Conservation (phyloP, 2,888 invertebrate species). For the Orthonevra nobilis region DNA sequence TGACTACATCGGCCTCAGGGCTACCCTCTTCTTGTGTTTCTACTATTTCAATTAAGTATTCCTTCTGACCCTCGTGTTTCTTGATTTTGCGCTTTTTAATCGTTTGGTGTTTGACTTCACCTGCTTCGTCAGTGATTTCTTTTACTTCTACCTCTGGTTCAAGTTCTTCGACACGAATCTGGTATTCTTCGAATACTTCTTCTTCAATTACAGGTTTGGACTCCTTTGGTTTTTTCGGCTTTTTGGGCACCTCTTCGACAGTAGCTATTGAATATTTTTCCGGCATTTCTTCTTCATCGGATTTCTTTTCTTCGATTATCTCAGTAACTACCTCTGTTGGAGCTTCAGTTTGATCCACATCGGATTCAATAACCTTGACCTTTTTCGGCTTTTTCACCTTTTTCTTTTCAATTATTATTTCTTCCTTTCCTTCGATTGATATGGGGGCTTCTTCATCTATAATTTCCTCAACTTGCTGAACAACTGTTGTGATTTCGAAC, state of each 20-base stretch:
- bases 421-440: conserved; percentile 67
- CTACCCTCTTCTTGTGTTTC: conserved; percentile 79
- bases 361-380: conserved; percentile 33
- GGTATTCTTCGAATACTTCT: conserved; percentile 68
- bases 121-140: conserved; percentile 66
- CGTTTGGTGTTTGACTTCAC: conserved; percentile 72
- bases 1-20: conserved; percentile 77
- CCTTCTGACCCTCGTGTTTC: conserved; percentile 79
- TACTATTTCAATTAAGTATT: conserved; percentile 79
- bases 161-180: conserved; percentile 75
- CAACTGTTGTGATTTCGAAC: conserved; percentile 10
- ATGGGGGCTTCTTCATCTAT: conserved; percentile 42
- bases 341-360: conserved; percentile 44
- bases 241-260: conserved; percentile 21
- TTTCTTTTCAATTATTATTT: background rate
- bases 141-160: conserved; percentile 78
- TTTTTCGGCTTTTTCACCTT: background rate
- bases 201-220: conserved; percentile 52
- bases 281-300: conserved; percentile 72
- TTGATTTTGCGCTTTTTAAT: conserved; percentile 77
- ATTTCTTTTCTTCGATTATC: conserved; percentile 45
- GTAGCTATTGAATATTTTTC: conserved; percentile 80
- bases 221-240: conserved; percentile 24
- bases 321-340: background rate
- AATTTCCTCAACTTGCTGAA: conserved; percentile 62